Evolutionary conservation across 1,140 invertebrate species (phyloP).

Genomic region (Lepidurus apus): DNA sequence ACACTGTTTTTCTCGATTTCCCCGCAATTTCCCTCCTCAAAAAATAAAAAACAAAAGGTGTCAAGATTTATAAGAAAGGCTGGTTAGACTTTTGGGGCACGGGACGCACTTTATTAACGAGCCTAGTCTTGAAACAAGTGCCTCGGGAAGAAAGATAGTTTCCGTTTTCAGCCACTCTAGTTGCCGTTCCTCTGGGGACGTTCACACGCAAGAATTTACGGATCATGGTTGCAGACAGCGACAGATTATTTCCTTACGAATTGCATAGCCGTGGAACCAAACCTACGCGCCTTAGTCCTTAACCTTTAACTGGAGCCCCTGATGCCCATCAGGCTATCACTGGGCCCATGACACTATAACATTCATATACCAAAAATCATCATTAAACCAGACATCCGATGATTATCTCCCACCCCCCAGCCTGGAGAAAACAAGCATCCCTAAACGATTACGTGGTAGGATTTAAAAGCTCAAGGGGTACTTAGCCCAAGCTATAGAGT

Average conservation of each 20-base stretch:
- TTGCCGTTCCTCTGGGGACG: neutral
- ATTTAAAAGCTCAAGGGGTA: no score
- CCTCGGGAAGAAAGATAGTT: neutral
- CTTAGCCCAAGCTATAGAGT: no score
- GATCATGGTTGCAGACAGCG: neutral
- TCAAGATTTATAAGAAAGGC: neutral
- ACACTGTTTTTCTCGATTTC: neutral
- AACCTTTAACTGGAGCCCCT: neutral
- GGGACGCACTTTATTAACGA: neutral
- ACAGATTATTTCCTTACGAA: conserved; percentile 8
- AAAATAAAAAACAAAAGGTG: neutral
- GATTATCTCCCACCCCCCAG: neutral
- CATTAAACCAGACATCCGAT: neutral
- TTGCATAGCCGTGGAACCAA: neutral
- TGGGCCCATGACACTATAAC: neutral
- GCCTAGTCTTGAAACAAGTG: neutral
- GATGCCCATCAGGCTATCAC: neutral
- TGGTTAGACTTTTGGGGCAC: neutral
- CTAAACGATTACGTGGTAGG: no score
- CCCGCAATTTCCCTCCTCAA: neutral
- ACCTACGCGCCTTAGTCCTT: neutral
- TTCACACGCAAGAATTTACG: neutral
- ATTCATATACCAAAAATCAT: neutral
- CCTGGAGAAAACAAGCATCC: no score
- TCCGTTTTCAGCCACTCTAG: neutral